phyloP scores from a whole-genome alignment of 2,888 invertebrate genomes.

The Pomacea canaliculata region DNA sequence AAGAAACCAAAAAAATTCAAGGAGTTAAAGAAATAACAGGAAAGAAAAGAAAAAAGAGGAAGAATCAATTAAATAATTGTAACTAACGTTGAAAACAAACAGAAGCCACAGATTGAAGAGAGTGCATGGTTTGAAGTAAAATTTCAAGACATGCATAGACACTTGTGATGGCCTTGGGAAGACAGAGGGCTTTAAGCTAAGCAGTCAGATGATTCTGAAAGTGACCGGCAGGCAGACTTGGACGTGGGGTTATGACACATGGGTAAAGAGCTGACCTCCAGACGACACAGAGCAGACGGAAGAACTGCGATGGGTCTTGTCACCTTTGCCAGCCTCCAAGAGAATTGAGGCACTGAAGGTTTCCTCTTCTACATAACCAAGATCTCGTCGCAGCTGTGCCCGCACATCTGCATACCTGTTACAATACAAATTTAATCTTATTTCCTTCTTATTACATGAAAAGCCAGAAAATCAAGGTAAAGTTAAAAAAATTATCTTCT shows the following conservation, averaged over 20 bases:
- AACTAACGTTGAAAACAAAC: background rate
- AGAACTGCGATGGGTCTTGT: constrained; percentile 41
- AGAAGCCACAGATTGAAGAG: background rate
- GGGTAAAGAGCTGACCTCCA: constrained; percentile 26
- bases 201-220: constrained; percentile 21
- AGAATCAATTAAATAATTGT: background rate
- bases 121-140: too few species aligned
- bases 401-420: constrained; percentile 49
- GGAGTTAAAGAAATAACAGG: background rate
- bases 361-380: constrained; percentile 43
- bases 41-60: background rate
- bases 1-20: too few species aligned
- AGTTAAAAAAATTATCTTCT: too few species aligned
- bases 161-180: too few species aligned
- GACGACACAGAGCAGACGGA: constrained; percentile 47
- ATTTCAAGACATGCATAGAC: too few species aligned
- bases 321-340: constrained; percentile 16
- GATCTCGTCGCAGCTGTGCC: constrained; percentile 43
- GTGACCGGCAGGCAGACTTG: background rate
- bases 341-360: constrained; percentile 8
- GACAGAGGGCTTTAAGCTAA: background rate
- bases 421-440: too few species aligned
- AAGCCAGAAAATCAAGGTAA: too few species aligned
- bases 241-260: background rate
- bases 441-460: too few species aligned